Conservation (phyloP, 35 echinoderm and acorn worm genomes). For the Ophioderma brevispina region DNA sequence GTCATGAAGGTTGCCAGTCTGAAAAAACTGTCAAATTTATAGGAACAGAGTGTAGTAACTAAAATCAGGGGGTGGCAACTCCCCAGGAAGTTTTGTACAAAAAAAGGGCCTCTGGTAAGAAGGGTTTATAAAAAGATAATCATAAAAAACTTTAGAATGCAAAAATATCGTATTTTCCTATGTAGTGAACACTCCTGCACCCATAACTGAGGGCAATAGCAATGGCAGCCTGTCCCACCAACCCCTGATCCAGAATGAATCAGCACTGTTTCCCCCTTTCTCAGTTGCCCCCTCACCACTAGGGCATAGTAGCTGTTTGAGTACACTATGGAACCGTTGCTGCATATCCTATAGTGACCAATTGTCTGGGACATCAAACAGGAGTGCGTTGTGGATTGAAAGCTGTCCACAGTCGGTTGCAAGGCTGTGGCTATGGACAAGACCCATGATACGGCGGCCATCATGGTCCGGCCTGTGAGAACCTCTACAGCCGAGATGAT, state of each 20-base stretch:
- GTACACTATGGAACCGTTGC: slow-evolving; percentile 87
- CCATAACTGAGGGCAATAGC: slow-evolving; percentile 75
- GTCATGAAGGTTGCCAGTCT: no score
- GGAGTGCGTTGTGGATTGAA: slow-evolving; percentile 66
- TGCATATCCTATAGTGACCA: slow-evolving; percentile 81
- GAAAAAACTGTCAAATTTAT: no score
- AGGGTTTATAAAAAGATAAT: no score
- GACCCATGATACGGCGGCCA: slow-evolving; percentile 78
- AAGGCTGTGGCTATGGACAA: slow-evolving; percentile 63
- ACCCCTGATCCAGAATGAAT: slow-evolving; percentile 91
- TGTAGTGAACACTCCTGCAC: slow-evolving; percentile 85
- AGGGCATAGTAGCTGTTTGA: slow-evolving; percentile 84
- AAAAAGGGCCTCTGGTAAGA: no score
- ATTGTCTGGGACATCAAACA: slow-evolving; percentile 64
- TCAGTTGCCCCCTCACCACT: slow-evolving; percentile 80
- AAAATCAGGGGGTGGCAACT: no score
- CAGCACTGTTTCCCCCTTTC: slow-evolving; percentile 72
- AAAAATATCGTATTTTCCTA: no score
- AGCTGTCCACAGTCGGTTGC: no score
- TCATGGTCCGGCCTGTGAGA: slow-evolving; percentile 64
- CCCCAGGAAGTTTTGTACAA: no score
- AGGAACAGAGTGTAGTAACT: no score
- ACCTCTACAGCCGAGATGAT: slow-evolving; percentile 84
- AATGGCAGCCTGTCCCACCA: slow-evolving; percentile 88
- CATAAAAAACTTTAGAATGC: no score